Evolutionary conservation across 2,888 invertebrate genomes (phyloP), one percentile per base, ranked within the genome.

Genomic region (Nebria brevicollis): DNA sequence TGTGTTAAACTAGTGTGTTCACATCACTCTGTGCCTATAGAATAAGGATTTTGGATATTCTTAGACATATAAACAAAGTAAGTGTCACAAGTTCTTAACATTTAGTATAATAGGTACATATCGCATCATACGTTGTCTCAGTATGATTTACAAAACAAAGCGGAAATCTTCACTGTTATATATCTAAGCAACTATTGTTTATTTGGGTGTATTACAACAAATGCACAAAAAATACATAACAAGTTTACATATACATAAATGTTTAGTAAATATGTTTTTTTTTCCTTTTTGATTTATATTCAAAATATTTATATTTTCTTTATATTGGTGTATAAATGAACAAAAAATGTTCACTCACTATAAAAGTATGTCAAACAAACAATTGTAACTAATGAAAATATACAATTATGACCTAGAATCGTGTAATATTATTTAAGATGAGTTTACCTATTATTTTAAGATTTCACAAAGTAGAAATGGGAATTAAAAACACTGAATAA

Each of bases 1-100:
- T 70, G 70, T 70, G 70, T 26, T 26, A 20, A 25, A 70, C 26
- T 70, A 11, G 34, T 70, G 70, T 70, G 70, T 70, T 70, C 70
- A 70, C 70, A 70, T 25, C 70, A 26, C 13, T 70, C 15, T 20
- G 70, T 70, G 70, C 70, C 70, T 70, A 26, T 15, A 70, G 25
- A 25, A 11, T 11, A 26, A 11, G 34, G 26, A 70, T 15, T 25
- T 70, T 70, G 25, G 70, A 34, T 25, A 34, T 11, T 70, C 70
- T 26, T 26, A 8, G 70, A 70, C 34, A 70, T 70, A 25, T 70
- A 34, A 25, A 70, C 20, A 70, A 70, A 70, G 70, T 70, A 70
- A 70, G 70, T 70, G 34, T 34, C 20, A 26, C 34, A 25, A 26
- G 20, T 20, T 34, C 25, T 70, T 70, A 54, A 54, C 13, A 54